Conservation (phyloP, 2,888 invertebrate species). For the Cyclophora albipunctata region DNA sequence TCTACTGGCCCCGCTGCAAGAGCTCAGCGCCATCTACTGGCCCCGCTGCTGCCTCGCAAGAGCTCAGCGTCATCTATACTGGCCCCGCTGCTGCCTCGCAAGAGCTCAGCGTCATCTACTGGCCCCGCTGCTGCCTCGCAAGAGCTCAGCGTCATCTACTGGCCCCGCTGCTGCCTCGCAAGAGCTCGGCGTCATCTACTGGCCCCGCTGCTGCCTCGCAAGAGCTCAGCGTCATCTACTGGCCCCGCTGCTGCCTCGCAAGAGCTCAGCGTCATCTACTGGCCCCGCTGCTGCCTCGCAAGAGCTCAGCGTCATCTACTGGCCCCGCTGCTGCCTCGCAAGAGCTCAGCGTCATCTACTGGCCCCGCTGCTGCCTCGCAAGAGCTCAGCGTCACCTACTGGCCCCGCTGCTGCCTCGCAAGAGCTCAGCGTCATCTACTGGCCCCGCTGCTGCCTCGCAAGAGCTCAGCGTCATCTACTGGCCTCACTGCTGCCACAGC, state of each 20-base stretch:
- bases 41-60: not conserved
- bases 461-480: not conserved
- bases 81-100: not conserved
- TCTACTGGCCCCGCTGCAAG: not conserved
- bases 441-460: not conserved
- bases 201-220: not conserved
- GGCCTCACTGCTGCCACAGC: not conserved
- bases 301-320: not conserved
- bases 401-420: constrained; percentile 1
- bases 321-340: constrained; percentile 5
- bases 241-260: constrained; percentile 4
- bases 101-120: not conserved
- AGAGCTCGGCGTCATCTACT: not conserved
- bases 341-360: constrained; percentile 3
- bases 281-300: constrained; percentile 3
- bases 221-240: not conserved
- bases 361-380: constrained; percentile 8
- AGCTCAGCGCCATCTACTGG: not conserved
- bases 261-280: constrained; percentile 3
- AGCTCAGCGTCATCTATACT: not conserved
- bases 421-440: constrained; percentile 1
- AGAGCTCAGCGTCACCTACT: constrained; percentile 3
- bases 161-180: constrained; percentile 2
- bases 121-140: constrained; percentile 2
- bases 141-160: not conserved